Percentiles rank a stretch among this genome's conserved stretches.
phyloP scores from a whole-genome alignment of 2,888 invertebrate genomes.

The Acrobasis consociella region DNA sequence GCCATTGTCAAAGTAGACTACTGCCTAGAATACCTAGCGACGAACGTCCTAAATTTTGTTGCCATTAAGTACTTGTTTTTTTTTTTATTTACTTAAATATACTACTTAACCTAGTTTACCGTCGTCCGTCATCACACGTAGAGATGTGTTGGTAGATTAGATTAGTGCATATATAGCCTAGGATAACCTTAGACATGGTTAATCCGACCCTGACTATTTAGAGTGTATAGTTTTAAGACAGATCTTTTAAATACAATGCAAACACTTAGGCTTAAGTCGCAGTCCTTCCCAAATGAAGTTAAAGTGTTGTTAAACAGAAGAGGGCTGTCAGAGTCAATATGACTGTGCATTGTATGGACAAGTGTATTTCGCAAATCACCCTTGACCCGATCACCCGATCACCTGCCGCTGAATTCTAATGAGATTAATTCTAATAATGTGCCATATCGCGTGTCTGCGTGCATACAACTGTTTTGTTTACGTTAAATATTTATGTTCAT shows the following conservation, averaged over 20 bases:
- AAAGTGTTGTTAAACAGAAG: conserved; percentile 13
- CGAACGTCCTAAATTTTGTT: too few relatives aligned
- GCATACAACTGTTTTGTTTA: background rate
- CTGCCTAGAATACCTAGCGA: too few relatives aligned
- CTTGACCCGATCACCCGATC: conserved; percentile 18
- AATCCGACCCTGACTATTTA: too few relatives aligned
- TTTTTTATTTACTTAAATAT: too few relatives aligned
- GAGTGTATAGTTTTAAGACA: too few relatives aligned
- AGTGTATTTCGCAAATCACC: conserved; percentile 17
- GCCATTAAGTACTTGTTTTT: too few relatives aligned
- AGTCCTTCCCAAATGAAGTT: conserved; percentile 13
- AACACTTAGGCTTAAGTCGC: conserved; percentile 12
- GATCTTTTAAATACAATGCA: conserved; percentile 2
- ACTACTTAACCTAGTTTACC: too few relatives aligned
- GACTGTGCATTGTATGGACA: background rate
- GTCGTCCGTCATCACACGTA: too few relatives aligned
- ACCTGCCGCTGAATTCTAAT: conserved; percentile 9
- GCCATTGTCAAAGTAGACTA: too few relatives aligned
- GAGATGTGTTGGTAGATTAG: too few relatives aligned
- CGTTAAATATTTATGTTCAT: background rate
- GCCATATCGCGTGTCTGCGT: conserved; percentile 7
- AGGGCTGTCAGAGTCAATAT: conserved; percentile 4
- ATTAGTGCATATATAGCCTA: too few relatives aligned
- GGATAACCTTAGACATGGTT: too few relatives aligned
- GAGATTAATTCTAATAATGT: conserved; percentile 4